Base-by-base conservation (phyloP, 2,113 vertebrate species). In the Tenrec ecaudatus region DNA sequence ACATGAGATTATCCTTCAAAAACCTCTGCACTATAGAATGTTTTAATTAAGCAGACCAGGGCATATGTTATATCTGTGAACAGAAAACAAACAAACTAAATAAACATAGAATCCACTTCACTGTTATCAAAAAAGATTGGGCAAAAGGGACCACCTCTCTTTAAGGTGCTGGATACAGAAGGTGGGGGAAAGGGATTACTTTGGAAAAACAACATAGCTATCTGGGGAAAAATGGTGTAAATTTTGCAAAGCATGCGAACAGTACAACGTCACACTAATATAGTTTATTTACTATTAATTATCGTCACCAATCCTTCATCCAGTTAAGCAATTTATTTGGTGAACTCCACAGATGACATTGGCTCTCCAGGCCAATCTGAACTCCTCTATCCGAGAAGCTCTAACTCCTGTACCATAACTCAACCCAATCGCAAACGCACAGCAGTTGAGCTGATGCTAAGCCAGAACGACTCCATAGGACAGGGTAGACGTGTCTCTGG, bases 301-400 rank as follows among this genome's bases (percentile, higher is more conserved):
- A 62, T 71, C 57, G 33, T 25, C 6, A n/a, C 22, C 14, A 86
- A 47, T 76, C 31, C 22, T 27, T 14, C 76, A 14, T 6, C 2
- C 16, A 83, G 5, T 58, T 22, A 69, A 38, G 22, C 10, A 62
- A 29, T 14, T 27, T n/a, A 4, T 9, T 78, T 36, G 68, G 71
- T 69, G 27, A 96, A 1, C 22, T 14, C 31, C n/a, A 16, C 20
- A 15, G 7, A 22, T 62, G 17, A 2, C 11, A 38, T 11, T 14
- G 20, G 36, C 0, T 0, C 60, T 20, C 6, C 69, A 27, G 60
- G 14, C 0, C 22, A 68, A 6, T 16, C 29, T 0, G 66, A 75
- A 82, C 1, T 23, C 23, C 31, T 57, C 73, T 3, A 53, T 53
- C 11, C 12, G 47, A 53, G 47, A 53, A 53, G 12, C 9, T 53